Evolutionary conservation across 1,140 invertebrate species (phyloP), one percentile per base, ranked within the genome.

Genomic region (Brachionus sp.): DNA sequence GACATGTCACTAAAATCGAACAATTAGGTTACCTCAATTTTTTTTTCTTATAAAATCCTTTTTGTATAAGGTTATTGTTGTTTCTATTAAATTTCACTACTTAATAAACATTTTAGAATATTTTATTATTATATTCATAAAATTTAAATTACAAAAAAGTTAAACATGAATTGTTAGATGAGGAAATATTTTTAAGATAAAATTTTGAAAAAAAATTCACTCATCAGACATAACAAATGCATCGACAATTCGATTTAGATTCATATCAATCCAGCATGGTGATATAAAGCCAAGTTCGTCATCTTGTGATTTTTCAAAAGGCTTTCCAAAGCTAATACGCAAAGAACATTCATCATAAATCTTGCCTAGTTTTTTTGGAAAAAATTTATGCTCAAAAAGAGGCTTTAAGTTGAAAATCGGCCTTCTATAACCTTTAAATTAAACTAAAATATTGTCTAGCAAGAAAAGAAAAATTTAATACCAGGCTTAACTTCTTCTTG

Each of bases 231-330:
- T 29, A 29, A 29, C 19, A 19, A 57, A 57, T 0, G 50, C 13
- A 70, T 70, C 35, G 2, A 70, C 66, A 7, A 70, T 70, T 70
- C 4, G 0, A 70, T 12, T 70, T 16, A 70, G 35, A 6, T 33
- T 70, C 66, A 70, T 70, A 16, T 70, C 66, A 16, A 70, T 70
- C 66, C 66, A 70, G 16, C 66, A 70, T 39, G 66, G 66, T 39
- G 66, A 70, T 16, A 70, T 70, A 39, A 16, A 39, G 4, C 35
- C 66, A 12, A 70, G 33, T 37, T 66, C 64, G 29, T 13, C 25
- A 39, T 70, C 66, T 39, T 44, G 7, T 19, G 66, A 70, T 19
- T 70, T 70, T 16, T 70, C 10, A 5, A 70, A 70, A 19, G 29
- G 66, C 4, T 39, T 70, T 35, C 66, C 66, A 39, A 70, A 70